Conservation (phyloP, 2,888 invertebrate genomes). For the Dione juno region DNA sequence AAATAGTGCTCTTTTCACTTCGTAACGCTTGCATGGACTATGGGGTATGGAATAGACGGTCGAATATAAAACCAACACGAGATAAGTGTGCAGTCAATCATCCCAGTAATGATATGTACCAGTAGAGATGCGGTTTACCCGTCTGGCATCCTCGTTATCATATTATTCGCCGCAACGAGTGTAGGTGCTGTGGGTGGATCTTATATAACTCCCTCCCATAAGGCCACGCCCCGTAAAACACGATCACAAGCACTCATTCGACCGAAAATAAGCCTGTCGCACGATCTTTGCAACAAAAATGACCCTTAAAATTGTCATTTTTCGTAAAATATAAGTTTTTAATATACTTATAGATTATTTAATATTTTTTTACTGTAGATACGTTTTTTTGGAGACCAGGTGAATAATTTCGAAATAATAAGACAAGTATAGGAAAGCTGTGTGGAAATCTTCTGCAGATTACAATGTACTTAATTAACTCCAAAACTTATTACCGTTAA, state of each 20-base stretch:
- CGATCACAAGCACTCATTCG: slow-evolving; percentile 90
- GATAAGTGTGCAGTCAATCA: slow-evolving; percentile 78
- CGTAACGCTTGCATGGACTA: background rate
- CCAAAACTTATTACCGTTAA: no score
- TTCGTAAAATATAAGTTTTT: background rate
- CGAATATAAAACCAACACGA: slow-evolving; percentile 53
- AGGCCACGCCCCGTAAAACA: slow-evolving; percentile 46
- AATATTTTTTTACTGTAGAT: no score
- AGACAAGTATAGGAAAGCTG: no score
- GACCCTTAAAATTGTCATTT: slow-evolving; percentile 88
- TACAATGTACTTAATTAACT: no score
- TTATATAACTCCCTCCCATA: slow-evolving; percentile 50
- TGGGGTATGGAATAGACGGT: slow-evolving; percentile 7
- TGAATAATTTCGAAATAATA: no score
- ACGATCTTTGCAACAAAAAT: slow-evolving; percentile 98
- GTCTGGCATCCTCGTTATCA: slow-evolving; percentile 79
- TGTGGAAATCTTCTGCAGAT: no score
- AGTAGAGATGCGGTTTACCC: slow-evolving; percentile 69
- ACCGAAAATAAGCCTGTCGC: slow-evolving; percentile 91
- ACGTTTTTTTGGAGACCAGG: no score
- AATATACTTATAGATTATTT: no score
- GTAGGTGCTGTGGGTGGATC: slow-evolving; percentile 50
- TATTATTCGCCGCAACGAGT: slow-evolving; percentile 57
- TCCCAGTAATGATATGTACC: slow-evolving; percentile 69
- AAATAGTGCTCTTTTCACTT: background rate